Base-by-base conservation (phyloP, 2,797 vertebrate genomes). In the Lithobates pipiens region DNA sequence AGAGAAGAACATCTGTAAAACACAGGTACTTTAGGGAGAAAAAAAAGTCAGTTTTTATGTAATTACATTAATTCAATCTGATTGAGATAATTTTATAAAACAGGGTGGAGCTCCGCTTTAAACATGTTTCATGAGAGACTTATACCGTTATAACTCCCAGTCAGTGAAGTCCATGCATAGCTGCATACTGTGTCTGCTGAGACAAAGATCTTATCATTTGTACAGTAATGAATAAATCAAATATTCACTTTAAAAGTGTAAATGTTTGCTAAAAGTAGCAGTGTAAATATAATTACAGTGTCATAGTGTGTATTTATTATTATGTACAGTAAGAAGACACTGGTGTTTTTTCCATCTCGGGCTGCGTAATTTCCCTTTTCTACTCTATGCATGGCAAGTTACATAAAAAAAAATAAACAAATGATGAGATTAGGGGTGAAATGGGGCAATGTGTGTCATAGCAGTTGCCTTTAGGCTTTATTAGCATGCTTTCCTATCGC, bases 401-500 rank as follows among this genome's bases (percentile, higher is more conserved):
- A 44, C 36, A 29, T 32, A 65, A 57, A 29, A 65, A 57, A 29
- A 84, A 70, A 84, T 16, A 84, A 39, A 50, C 21, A 8, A 77
- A 71, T 44, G 27, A 67, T 70, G 21, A 63, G 18, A 74, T 34
- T 79, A 44, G 73, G 76, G 68, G 16, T 77, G 68, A 61, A 84
- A 71, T 72, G 18, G 69, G 68, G 46, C 68, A 79, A 44, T 79
- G 57, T 73, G 7, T 63, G 21, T 79, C 44, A 84, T 70, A 73
- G 25, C n/a, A 44, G 50, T 72, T 77, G 71, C 25, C 39, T 79
- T 79, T 67, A 21, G 32, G 42, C 63, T 77, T 75, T 76, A 76
- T 69, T 85, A 79, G 83, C 57, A 79, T 79, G 57, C 67, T 25
- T 67, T 73, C 54, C 13, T 72, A 77, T 72, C 68, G 11, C 39